Conservation (phyloP, 2,797 vertebrate species). For the Acipenser oxyrinchus region DNA sequence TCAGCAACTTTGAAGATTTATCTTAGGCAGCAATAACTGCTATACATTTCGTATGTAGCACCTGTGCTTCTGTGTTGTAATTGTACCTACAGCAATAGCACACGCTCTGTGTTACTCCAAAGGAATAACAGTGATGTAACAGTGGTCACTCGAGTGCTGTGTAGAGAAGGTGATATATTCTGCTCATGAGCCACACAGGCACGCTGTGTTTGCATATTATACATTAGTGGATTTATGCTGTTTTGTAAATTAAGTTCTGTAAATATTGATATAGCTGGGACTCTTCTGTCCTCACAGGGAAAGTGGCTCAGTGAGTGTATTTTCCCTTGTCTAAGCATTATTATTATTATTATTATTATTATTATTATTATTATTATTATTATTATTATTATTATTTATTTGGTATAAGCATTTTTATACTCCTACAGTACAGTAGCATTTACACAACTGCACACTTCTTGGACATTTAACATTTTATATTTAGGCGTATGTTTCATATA, state of each 20-base stretch:
- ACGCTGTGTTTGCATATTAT: not conserved
- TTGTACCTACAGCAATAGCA: too few relatives aligned
- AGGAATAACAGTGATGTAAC: too few relatives aligned
- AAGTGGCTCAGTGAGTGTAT: not conserved
- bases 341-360: not conserved
- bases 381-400: too few relatives aligned
- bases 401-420: not conserved
- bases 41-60: not conserved
- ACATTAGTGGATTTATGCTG: not conserved
- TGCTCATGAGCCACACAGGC: too few relatives aligned
- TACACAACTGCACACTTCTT: too few relatives aligned
- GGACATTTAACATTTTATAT: too few relatives aligned
- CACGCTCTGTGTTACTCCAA: too few relatives aligned
- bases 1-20: not conserved
- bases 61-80: not conserved
- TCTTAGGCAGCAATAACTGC: not conserved
- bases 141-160: too few relatives aligned
- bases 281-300: constrained; percentile 1
- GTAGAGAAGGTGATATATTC: too few relatives aligned
- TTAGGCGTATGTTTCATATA: too few relatives aligned
- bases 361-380: too few relatives aligned
- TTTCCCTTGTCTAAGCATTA: constrained; percentile 10
- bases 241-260: constrained; percentile 1
- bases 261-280: constrained; percentile 8
- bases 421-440: too few relatives aligned